Evolutionary conservation across 2,113 vertebrate species (phyloP).

Genomic region (Phalacrocorax carbo): DNA sequence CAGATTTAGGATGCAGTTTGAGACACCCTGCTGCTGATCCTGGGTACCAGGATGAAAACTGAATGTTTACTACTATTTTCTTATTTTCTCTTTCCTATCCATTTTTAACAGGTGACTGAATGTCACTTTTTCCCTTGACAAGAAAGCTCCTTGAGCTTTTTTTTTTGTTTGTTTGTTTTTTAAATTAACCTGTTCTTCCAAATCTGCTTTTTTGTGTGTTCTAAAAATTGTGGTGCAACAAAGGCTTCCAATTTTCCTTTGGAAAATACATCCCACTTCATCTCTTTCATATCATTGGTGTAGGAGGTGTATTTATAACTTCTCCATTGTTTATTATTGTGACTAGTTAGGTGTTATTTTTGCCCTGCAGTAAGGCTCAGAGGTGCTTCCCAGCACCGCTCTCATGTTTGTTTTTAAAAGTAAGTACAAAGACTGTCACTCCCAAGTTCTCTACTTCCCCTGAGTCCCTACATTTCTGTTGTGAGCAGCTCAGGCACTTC

Average conservation of each 20-base stretch:
- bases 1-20: background rate
- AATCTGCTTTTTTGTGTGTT: accelerated
- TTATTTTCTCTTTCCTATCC: background rate
- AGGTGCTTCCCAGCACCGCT: constrained; percentile 9
- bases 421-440: constrained; percentile 33
- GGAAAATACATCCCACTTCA: background rate
- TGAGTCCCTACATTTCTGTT: background rate
- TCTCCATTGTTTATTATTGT: background rate
- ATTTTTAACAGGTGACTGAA: background rate
- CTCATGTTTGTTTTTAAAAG: constrained; percentile 23
- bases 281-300: background rate
- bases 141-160: background rate
- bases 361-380: constrained; percentile 12
- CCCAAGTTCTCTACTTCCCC: background rate
- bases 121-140: background rate
- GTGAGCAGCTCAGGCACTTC: constrained; percentile 17
- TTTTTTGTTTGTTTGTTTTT: too few relatives aligned
- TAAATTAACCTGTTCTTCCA: background rate
- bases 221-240: background rate
- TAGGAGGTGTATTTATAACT: background rate
- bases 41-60: background rate
- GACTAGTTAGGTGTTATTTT: constrained; percentile 26
- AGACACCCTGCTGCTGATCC: background rate
- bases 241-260: background rate
- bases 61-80: background rate